phyloP scores from a whole-genome alignment of 2,113 vertebrate genomes.

The Hoplias malabaricus region DNA sequence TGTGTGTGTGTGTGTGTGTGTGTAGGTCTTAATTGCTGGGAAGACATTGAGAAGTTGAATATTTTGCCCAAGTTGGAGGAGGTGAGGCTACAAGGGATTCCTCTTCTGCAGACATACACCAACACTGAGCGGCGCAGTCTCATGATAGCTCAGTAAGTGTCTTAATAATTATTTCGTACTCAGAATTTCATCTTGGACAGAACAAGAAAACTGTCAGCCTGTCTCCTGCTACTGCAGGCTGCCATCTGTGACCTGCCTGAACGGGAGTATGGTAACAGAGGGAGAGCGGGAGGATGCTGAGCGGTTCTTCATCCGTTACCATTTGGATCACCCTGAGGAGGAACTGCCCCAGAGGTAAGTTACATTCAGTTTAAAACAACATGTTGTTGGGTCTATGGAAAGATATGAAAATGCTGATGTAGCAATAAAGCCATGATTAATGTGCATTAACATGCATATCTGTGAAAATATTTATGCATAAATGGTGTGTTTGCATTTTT shows the following conservation, averaged over 20 bases:
- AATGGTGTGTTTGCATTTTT: background rate
- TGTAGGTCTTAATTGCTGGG: conserved; percentile 90
- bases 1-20: conserved; percentile 33
- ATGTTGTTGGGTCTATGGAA: background rate
- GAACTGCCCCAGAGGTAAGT: conserved; percentile 87
- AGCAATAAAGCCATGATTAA: background rate
- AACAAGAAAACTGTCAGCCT: background rate
- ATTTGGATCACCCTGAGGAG: conserved; percentile 85
- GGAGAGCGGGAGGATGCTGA: conserved; percentile 93
- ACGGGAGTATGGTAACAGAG: conserved; percentile 87
- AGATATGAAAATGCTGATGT: background rate
- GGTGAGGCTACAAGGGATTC: conserved; percentile 91
- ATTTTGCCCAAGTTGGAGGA: conserved; percentile 93
- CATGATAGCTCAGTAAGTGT: conserved; percentile 83
- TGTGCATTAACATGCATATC: background rate
- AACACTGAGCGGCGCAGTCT: conserved; percentile 90
- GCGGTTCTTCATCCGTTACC: conserved; percentile 94
- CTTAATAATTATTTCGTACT: background rate
- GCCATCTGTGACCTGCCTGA: conserved; percentile 85
- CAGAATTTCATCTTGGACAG: background rate
- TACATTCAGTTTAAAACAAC: background rate
- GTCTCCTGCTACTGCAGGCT: conserved; percentile 72
- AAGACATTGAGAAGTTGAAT: conserved; percentile 96
- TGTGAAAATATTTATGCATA: no score
- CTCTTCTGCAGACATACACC: conserved; percentile 90